Base-by-base conservation (phyloP, 23 tunicate genomes). In the Corella eumyota region DNA sequence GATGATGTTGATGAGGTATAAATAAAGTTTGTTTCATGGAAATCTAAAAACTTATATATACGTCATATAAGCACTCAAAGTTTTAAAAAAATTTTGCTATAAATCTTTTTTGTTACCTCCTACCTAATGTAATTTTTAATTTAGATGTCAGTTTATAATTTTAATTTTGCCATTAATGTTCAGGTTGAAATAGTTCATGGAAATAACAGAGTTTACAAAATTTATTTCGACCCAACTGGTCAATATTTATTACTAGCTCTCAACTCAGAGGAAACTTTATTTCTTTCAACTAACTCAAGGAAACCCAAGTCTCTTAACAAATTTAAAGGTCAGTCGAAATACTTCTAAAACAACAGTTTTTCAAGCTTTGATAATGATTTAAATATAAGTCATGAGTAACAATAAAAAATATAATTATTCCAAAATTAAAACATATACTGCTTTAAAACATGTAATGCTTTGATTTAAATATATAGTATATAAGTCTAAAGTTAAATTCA, bases 271-370 rank as follows among this genome's bases (percentile, higher is more conserved):
- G 95, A 86, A 57, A 86, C 95, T 3, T 22, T 77, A 6, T 86
- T 77, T 61, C 45, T 86, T 32, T 77, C 95, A 0, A 32, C 68
- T 27, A 78, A 78, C 34, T 78, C 95, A 1, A 62, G 58, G 31
- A 86, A 78, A 40, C 95, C 71, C 7, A 86, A 86, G 58, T 11
- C 65, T 31, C 63, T 86, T 6, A 46, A 72, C 36, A 86, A 86
- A 77, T 72, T 86, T 68, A 86, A 86, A 77, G 95, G 95, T 86
- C 44, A 35, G n/a, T n/a, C n/a, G n/a, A n/a, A n/a, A n/a, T n/a
- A n/a, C 23, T 9, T 7, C 13, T 27, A 31, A 23, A 15, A 23
- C 60, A 23, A n/a, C n/a, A n/a, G n/a, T n/a, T n/a, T n/a, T n/a
- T n/a, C n/a, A n/a, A n/a, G n/a, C n/a, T n/a, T n/a, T n/a, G n/a